Conservation (phyloP, 2,113 vertebrate species). For the Sialia sialis region DNA sequence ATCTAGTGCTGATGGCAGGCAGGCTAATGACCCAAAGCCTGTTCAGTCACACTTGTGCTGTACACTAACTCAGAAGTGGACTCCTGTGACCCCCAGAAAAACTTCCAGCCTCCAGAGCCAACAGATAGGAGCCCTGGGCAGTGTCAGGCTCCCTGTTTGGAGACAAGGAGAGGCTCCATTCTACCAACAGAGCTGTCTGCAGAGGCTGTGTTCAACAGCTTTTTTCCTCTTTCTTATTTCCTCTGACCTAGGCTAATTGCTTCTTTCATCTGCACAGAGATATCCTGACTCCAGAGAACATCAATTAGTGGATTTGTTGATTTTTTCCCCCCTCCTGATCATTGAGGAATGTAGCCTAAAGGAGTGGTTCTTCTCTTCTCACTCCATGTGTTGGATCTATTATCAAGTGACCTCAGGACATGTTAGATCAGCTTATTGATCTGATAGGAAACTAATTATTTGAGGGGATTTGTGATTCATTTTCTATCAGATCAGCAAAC, state of each 20-base stretch:
- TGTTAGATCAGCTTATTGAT: not conserved
- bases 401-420: not conserved
- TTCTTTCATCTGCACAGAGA: not conserved
- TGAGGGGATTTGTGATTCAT: not conserved
- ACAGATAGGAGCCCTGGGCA: not conserved
- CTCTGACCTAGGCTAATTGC: conserved; percentile 9
- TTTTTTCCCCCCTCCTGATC: not conserved
- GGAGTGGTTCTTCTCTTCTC: not conserved
- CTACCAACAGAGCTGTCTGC: not conserved
- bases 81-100: not conserved
- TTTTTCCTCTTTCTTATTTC: not conserved
- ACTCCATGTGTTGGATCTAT: not conserved
- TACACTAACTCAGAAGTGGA: not conserved
- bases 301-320: not conserved
- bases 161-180: not conserved
- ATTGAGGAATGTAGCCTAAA: not conserved
- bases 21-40: not conserved
- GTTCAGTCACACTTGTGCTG: not conserved
- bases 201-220: not conserved
- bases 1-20: not conserved
- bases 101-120: not conserved
- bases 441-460: not conserved
- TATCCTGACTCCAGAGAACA: not conserved
- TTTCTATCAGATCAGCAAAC: not conserved
- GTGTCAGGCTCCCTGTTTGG: not conserved